Conservation (phyloP, 35 echinoderm and acorn worm species). For the Holothuria glaberrima region DNA sequence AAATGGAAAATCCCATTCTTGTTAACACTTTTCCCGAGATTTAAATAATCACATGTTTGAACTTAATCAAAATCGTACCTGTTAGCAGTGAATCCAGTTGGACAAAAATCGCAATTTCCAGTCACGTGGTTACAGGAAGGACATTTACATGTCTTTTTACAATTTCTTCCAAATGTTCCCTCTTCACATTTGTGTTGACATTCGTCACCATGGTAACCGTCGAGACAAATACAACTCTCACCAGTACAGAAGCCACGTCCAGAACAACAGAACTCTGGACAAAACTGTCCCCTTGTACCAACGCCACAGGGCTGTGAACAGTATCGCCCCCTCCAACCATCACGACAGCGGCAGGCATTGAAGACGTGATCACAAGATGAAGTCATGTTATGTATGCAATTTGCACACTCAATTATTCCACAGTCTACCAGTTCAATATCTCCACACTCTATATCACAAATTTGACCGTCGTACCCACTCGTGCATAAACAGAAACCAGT, state of each 20-base stretch:
- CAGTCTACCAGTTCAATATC: not conserved
- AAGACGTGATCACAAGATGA: no score
- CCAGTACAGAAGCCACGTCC: not conserved
- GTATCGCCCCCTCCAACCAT: slow-evolving; percentile 12
- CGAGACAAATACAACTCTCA: not conserved
- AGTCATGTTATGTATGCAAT: no score
- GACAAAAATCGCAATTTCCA: not conserved
- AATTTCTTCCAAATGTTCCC: slow-evolving; percentile 4
- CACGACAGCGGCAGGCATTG: not conserved
- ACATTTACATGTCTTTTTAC: not conserved
- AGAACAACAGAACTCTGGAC: not conserved
- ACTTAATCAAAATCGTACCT: not conserved
- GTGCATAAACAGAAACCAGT: not conserved
- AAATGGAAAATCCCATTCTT: no score
- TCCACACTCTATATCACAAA: not conserved
- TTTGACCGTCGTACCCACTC: not conserved
- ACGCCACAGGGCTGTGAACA: not conserved
- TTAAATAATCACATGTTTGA: not conserved
- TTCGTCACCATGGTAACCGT: not conserved
- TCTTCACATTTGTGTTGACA: slow-evolving; percentile 10
- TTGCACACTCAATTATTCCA: not conserved
- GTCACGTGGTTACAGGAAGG: slow-evolving; percentile 25
- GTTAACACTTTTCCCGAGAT: no score
- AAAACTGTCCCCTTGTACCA: not conserved
- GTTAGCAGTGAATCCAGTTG: not conserved